Percentiles rank a stretch among this genome's conserved stretches.
Evolutionary conservation across 1,140 invertebrate species (phyloP).

Genomic region (Eupristina koningsbergeri): DNA sequence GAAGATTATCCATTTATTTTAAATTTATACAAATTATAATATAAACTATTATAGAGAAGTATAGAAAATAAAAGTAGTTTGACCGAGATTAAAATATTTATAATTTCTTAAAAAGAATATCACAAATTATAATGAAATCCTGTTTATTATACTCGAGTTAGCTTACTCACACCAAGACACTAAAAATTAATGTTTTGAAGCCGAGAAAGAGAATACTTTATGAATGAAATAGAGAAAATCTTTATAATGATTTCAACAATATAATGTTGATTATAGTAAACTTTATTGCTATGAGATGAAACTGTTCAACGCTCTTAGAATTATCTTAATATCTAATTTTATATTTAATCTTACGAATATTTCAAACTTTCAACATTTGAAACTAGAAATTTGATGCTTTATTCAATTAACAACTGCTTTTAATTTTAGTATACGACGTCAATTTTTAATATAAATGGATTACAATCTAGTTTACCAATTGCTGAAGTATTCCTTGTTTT

Average conservation of each 20-base stretch:
- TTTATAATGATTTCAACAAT: slow-evolving; percentile 18
- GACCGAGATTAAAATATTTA: slow-evolving; percentile 17
- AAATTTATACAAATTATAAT: background rate
- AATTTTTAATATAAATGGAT: no score
- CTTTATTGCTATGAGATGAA: background rate
- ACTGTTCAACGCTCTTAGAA: no score
- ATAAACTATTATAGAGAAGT: background rate
- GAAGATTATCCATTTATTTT: background rate
- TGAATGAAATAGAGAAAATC: background rate
- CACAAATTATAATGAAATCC: slow-evolving; percentile 33
- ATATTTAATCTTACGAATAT: no score
- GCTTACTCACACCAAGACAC: slow-evolving; percentile 2
- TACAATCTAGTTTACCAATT: no score
- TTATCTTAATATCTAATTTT: no score
- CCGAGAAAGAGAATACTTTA: slow-evolving; percentile 6
- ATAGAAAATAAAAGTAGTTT: background rate
- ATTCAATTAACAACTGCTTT: no score
- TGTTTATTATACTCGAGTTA: slow-evolving; percentile 15
- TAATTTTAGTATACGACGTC: no score
- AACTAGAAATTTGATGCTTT: no score
- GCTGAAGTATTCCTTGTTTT: no score
- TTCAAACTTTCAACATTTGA: no score
- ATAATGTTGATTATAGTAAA: background rate
- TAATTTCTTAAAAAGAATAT: slow-evolving; percentile 37
- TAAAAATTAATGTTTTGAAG: slow-evolving; percentile 20